These are phyloP conservation scores for Sebastes trivittatus DNA, from an alignment of 2,797 vertebrate genomes.

Conservation along the genomic window DNA sequence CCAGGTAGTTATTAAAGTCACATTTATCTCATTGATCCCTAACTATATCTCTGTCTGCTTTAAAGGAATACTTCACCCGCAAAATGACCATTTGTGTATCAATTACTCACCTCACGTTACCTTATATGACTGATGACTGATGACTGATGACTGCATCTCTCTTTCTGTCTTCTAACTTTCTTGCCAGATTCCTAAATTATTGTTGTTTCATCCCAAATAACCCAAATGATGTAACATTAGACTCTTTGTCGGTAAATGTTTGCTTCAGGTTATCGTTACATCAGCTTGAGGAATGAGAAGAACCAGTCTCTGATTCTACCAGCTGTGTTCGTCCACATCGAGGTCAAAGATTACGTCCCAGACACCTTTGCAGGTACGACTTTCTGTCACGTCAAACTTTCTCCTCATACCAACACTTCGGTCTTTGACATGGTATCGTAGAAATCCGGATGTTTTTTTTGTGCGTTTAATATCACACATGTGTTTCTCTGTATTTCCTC, in stretches of 20 bases:
- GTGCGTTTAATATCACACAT: too few species aligned
- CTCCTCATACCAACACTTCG: too few species aligned
- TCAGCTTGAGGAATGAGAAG: constrained; percentile 94
- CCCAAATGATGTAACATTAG: background rate
- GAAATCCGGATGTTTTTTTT: too few species aligned
- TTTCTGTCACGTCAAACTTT: background rate
- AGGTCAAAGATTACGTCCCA: constrained; percentile 97
- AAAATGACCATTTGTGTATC: background rate
- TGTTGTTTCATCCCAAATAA: background rate
- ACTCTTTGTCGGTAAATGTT: background rate
- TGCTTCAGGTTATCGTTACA: constrained; percentile 92
- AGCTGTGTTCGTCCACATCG: constrained; percentile 94
- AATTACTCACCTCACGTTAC: too few species aligned
- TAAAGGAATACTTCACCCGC: background rate
- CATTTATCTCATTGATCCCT: background rate
- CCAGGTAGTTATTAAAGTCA: constrained; percentile 79
- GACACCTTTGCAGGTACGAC: constrained; percentile 94
- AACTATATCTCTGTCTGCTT: background rate
- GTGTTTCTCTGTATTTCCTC: background rate
- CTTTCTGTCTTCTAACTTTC: too few species aligned
- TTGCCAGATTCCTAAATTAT: background rate
- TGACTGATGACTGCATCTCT: too few species aligned
- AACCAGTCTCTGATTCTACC: constrained; percentile 92
- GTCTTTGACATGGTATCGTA: too few species aligned
- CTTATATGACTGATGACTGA: too few species aligned